Evolutionary conservation across 2,888 invertebrate genomes (phyloP).

Genomic region (Busseola fusca): DNA sequence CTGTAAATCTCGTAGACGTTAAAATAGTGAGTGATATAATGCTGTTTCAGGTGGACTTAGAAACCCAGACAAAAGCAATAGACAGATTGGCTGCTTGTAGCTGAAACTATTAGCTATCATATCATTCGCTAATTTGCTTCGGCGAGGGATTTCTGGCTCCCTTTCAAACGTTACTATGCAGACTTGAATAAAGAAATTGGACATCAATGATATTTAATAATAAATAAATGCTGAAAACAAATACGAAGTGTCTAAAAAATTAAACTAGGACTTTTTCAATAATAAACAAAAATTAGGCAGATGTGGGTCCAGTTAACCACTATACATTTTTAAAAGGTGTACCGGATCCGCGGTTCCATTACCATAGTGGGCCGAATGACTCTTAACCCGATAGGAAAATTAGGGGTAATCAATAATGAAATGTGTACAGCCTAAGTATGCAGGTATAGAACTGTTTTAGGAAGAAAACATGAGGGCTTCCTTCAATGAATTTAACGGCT

Average conservation of each 20-base stretch:
- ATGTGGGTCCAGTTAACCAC: no score
- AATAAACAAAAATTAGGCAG: neutral
- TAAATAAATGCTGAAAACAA: constrained; percentile 33
- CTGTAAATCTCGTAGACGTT: constrained; percentile 12
- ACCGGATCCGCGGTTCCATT: no score
- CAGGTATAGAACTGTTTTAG: constrained; percentile 15
- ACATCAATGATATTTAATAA: constrained; percentile 44
- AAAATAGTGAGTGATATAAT: constrained; percentile 25
- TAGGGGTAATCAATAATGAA: neutral
- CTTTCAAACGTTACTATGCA: constrained; percentile 42
- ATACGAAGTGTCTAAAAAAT: constrained; percentile 17
- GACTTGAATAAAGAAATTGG: constrained; percentile 38
- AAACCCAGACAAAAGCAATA: constrained; percentile 33
- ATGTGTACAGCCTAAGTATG: no score
- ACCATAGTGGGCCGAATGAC: no score
- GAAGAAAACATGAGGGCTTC: constrained; percentile 26
- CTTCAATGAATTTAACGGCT: constrained; percentile 20
- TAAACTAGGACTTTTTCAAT: constrained; percentile 7
- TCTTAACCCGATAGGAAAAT: neutral
- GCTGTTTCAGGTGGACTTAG: constrained; percentile 3
- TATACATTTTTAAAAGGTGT: no score
- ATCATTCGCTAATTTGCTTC: constrained; percentile 36
- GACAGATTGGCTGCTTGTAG: constrained; percentile 17
- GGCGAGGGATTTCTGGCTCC: constrained; percentile 48
- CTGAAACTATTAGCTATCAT: constrained; percentile 30